Evolutionary conservation across 2,113 vertebrate species (phyloP).

Genomic region (Pterocles burchelli): DNA sequence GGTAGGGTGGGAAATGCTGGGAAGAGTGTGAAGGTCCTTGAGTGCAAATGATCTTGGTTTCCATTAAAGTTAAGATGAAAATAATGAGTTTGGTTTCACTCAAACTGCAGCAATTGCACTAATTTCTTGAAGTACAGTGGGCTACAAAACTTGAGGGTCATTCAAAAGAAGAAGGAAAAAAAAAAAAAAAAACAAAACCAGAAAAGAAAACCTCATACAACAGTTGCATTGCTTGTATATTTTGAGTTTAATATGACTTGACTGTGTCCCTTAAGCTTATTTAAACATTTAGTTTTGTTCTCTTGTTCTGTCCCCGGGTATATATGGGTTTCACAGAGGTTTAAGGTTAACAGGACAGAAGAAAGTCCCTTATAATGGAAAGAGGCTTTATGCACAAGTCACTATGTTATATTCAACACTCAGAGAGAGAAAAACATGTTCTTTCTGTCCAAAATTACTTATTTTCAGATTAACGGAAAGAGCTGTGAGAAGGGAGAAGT

Average conservation of each 20-base stretch:
- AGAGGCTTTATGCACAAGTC: neutral
- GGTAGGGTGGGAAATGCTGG: neutral
- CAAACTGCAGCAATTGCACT: neutral
- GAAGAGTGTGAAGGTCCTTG: neutral
- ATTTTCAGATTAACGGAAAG: constrained; percentile 32
- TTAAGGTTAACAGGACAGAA: constrained; percentile 31
- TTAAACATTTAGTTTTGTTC: constrained; percentile 52
- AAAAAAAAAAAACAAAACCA: no score
- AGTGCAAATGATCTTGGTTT: neutral
- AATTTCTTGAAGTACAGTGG: neutral
- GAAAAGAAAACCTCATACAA: neutral
- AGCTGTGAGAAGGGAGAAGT: neutral
- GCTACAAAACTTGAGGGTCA: neutral
- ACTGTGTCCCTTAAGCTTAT: constrained; percentile 24
- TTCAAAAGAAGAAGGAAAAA: neutral
- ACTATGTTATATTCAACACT: neutral
- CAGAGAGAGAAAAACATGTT: neutral
- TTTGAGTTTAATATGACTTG: constrained; percentile 35
- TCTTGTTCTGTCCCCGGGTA: neutral
- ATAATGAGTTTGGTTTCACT: neutral
- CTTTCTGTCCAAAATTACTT: neutral
- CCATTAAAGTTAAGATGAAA: neutral
- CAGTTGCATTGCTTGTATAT: neutral
- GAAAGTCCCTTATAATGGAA: constrained; percentile 15
- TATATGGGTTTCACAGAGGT: constrained; percentile 6